Base-by-base conservation (phyloP, 2,113 vertebrate species). In the Tenebrosternarchus preto region DNA sequence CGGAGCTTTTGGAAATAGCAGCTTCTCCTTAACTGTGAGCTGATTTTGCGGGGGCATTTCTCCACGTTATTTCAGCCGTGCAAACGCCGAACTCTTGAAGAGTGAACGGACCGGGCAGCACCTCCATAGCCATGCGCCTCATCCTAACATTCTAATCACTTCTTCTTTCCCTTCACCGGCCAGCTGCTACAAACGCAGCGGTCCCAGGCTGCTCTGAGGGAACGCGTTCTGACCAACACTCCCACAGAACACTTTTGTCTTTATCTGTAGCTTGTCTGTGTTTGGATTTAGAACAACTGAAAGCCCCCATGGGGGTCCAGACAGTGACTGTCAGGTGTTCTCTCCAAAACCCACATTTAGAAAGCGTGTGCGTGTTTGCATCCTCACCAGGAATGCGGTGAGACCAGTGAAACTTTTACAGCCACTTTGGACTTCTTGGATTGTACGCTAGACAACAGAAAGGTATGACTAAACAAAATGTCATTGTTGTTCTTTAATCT, bases 251-350 rank as follows among this genome's bases (percentile, higher is more conserved):
- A 87, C 88, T 82, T n/a, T 86, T 61, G 5, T 91, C 90, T 92
- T 92, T 82, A 87, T 89, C 81, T 88, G 88, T 89, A 76, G 85
- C 74, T 84, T 89, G 89, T 90, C 89, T 91, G 91, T 91, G 88
- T 92, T 93, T 93, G 90, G 88, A 92, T 91, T 91, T 73, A 67
- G 64, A 85, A 92, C 88, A 91, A 90, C 90, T 85, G 87, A 86
- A 85, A 82, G 81, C 87, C 85, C 85, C 86, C 89, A 86, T 69
- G 74, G 17, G 86, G 84, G 79, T 88, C 83, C 86, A 87, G 88
- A 91, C 87, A 85, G 78, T 84, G 84, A 88, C 83, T 63, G 80
- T 86, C 84, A 88, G 86, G 86, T 67, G 60, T 24, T 7, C 56
- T 39, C 50, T 64, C 46, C 85, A 87, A 87, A 66, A 39, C 22